These are phyloP conservation scores for Schizothorax lantsangensis DNA, from an alignment of 2,797 vertebrate genomes.

Conservation along the genomic window DNA sequence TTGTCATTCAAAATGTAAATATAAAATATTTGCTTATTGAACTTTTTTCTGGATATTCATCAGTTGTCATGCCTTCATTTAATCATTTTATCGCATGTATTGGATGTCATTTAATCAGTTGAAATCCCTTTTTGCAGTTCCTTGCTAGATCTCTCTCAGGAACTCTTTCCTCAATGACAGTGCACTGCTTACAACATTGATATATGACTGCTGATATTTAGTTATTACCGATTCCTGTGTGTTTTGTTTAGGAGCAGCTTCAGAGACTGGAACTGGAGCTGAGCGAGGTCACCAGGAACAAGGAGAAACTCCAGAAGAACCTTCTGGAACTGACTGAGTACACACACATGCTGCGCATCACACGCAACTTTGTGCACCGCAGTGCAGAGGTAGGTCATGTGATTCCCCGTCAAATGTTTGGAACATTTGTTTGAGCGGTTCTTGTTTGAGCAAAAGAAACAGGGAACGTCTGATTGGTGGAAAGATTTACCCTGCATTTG, in stretches of 20 bases:
- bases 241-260: constrained; percentile 86
- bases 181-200: neutral
- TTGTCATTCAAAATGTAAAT: neutral
- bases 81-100: neutral
- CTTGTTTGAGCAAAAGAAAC: neutral
- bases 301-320: constrained; percentile 93
- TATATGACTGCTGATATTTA: neutral
- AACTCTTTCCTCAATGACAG: neutral
- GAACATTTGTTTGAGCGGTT: neutral
- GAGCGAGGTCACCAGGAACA: constrained; percentile 93
- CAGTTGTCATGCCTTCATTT: neutral
- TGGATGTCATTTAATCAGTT: neutral
- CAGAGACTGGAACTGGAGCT: constrained; percentile 93
- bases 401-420: constrained; percentile 3
- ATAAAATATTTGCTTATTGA: neutral
- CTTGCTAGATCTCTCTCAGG: too few relatives aligned
- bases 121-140: neutral
- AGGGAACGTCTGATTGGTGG: neutral
- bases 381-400: constrained; percentile 80
- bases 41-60: neutral
- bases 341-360: constrained; percentile 90
- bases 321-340: constrained; percentile 93
- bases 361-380: constrained; percentile 84
- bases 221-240: constrained; percentile 1
- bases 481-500: neutral